Evolutionary conservation across 2,113 vertebrate genomes (phyloP).

Genomic region (Ciconia boyciana): DNA sequence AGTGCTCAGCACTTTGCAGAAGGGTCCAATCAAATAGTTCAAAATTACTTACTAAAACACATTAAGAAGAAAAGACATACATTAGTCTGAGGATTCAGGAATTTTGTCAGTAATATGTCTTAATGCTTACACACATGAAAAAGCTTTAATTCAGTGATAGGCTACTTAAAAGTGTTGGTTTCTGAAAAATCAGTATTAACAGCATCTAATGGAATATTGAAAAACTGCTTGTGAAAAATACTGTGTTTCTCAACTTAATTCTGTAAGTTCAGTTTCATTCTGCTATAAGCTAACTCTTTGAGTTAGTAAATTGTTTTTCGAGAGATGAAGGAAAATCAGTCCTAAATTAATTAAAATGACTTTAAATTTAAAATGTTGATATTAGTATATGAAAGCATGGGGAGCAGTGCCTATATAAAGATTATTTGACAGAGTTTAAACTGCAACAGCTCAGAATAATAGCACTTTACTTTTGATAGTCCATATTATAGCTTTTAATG

Average conservation of each 20-base stretch:
- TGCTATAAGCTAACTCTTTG: not conserved
- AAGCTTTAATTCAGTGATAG: not conserved
- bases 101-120: not conserved
- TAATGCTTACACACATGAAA: not conserved
- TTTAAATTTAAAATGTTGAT: not conserved
- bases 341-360: not conserved
- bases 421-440: not conserved
- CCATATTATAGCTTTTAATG: not conserved
- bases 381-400: not conserved
- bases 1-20: not conserved
- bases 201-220: not conserved
- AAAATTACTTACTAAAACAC: not conserved
- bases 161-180: not conserved
- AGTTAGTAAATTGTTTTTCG: not conserved
- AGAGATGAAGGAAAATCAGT: not conserved
- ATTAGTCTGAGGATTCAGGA: not conserved
- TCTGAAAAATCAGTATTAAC: not conserved
- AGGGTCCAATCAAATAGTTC: not conserved
- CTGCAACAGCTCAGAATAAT: not conserved
- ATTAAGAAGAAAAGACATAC: not conserved
- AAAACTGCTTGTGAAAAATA: not conserved
- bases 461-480: not conserved
- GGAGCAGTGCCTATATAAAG: not conserved
- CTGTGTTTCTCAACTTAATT: not conserved
- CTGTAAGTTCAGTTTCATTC: not conserved